A percentile compares a stretch with the other conserved stretches of the same genome.
These are phyloP conservation scores for Omphaloscelis lunosa DNA, from an alignment of 2,888 invertebrate genomes.

Conservation along the genomic window DNA sequence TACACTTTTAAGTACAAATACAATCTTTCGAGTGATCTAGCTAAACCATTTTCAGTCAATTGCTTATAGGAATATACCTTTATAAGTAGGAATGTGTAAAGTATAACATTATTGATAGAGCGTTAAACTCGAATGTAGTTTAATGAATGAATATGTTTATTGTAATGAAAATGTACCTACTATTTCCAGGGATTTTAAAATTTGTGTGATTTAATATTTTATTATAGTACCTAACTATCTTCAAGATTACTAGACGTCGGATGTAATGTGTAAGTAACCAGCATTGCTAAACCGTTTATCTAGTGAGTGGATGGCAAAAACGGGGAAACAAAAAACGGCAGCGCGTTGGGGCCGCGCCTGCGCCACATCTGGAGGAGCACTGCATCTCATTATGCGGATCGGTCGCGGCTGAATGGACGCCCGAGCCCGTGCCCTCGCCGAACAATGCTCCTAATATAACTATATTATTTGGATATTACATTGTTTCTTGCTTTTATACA, in stretches of 20 bases:
- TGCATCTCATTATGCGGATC: conserved; percentile 88
- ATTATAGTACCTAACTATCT: not conserved
- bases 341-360: conserved; percentile 85
- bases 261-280: conserved; percentile 48
- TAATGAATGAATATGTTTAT: not conserved
- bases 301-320: conserved; percentile 66
- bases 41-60: conserved; percentile 4
- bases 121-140: not conserved
- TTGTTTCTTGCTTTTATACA: conserved; percentile 58
- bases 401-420: conserved; percentile 84
- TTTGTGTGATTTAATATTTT: conserved; percentile 13
- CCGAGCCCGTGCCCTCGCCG: conserved; percentile 75
- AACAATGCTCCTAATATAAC: conserved; percentile 77
- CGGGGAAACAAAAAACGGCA: conserved; percentile 82
- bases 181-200: conserved; percentile 3
- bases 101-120: not conserved
- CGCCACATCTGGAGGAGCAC: conserved; percentile 88
- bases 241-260: conserved; percentile 18
- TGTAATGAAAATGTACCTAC: not conserved
- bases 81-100: not conserved
- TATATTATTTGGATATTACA: conserved; percentile 67
- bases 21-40: not conserved
- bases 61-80: not conserved
- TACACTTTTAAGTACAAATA: not conserved
- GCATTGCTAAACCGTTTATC: conserved; percentile 64